Evolutionary conservation across 2,888 invertebrate genomes (phyloP).

Genomic region (Poecilus cupreus): DNA sequence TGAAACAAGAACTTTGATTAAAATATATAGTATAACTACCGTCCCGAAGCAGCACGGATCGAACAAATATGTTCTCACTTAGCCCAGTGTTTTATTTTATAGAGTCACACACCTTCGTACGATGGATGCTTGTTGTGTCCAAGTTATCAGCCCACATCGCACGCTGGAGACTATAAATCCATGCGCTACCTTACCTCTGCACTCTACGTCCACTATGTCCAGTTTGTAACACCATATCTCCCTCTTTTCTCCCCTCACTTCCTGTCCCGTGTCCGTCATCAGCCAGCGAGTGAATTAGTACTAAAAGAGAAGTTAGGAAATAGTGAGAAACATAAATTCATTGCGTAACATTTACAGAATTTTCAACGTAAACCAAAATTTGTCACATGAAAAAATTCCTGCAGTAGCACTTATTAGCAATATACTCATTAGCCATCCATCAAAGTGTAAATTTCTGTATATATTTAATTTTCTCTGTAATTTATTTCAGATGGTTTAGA

Average conservation of each 20-base stretch:
- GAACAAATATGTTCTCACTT: conserved; percentile 31
- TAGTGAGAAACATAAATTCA: background rate
- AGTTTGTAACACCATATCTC: background rate
- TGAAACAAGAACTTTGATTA: too few relatives aligned
- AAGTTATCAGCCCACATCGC: conserved; percentile 71
- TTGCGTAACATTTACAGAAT: too few relatives aligned
- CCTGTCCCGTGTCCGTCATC: background rate
- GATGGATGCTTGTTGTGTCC: conserved; percentile 66
- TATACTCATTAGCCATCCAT: too few relatives aligned
- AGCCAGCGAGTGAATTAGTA: background rate
- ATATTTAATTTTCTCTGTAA: too few relatives aligned
- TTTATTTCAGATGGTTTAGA: too few relatives aligned
- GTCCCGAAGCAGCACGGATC: conserved; percentile 5
- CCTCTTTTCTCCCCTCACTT: background rate
- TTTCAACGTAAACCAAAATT: too few relatives aligned
- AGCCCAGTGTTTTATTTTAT: conserved; percentile 31
- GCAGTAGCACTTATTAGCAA: too few relatives aligned
- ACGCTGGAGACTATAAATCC: conserved; percentile 69
- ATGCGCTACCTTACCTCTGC: conserved; percentile 65
- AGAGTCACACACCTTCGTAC: conserved; percentile 9
- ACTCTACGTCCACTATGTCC: background rate
- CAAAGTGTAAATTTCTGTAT: too few relatives aligned
- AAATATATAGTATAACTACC: background rate
- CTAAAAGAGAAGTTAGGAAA: background rate
- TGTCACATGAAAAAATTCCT: too few relatives aligned